Evolutionary conservation across 2,797 vertebrate genomes (phyloP).

Genomic region (Varecia variegata): DNA sequence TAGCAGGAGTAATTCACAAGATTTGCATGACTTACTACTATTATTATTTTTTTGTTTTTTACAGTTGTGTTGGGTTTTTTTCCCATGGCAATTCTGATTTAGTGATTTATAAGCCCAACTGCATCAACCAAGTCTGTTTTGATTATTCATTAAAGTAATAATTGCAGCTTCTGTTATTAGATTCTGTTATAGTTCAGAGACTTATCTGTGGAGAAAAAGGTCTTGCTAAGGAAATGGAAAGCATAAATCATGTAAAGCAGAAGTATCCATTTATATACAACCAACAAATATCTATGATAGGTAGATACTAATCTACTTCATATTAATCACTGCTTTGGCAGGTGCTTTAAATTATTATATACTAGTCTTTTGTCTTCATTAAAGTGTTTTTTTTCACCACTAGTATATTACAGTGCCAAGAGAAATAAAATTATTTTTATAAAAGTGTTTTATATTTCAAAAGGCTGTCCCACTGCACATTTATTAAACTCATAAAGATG

Average conservation of each 20-base stretch:
- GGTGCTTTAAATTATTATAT: slow-evolving; percentile 31
- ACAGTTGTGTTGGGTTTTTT: neutral
- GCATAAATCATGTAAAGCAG: slow-evolving; percentile 24
- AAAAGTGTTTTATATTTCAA: neutral
- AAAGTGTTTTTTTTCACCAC: neutral
- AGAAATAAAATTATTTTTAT: slow-evolving; percentile 17
- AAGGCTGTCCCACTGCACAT: neutral
- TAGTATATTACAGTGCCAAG: neutral
- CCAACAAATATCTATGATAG: neutral
- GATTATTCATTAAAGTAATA: slow-evolving; percentile 47
- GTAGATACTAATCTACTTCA: neutral
- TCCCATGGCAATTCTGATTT: neutral
- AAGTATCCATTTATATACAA: slow-evolving; percentile 35
- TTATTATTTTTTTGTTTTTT: neutral
- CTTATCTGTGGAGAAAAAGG: neutral
- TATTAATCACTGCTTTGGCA: neutral
- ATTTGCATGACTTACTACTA: neutral
- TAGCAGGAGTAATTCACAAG: slow-evolving; percentile 26
- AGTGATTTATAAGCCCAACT: slow-evolving; percentile 33
- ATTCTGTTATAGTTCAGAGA: slow-evolving; percentile 24
- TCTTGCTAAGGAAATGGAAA: slow-evolving; percentile 37
- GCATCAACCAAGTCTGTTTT: slow-evolving; percentile 34
- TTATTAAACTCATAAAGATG: slow-evolving; percentile 9
- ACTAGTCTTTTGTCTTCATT: slow-evolving; percentile 28
- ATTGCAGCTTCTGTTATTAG: slow-evolving; percentile 31